These are phyloP conservation scores for Nannospalax galili DNA, from an alignment of 2,113 vertebrate genomes.

Conservation along the genomic window DNA sequence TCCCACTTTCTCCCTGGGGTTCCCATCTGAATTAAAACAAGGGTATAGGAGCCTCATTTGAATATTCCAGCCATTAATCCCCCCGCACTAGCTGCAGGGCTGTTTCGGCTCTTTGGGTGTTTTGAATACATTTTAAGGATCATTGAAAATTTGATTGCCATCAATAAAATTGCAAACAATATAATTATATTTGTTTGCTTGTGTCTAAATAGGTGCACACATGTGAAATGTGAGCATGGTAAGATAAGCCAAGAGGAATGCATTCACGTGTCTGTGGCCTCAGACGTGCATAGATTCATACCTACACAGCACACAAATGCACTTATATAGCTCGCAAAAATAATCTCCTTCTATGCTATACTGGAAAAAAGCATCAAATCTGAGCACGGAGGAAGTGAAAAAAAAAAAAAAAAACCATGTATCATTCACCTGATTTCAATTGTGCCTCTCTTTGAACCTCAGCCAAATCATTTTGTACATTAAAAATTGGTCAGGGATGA, in stretches of 20 bases:
- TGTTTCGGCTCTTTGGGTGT: constrained; percentile 86
- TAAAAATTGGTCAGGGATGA: constrained; percentile 99
- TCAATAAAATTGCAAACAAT: constrained; percentile 87
- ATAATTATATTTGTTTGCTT: constrained; percentile 88
- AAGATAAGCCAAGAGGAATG: constrained; percentile 48
- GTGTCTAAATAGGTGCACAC: constrained; percentile 76
- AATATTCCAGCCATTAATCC: constrained; percentile 85
- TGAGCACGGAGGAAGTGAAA: constrained; percentile 89
- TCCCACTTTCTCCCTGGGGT: constrained; percentile 2
- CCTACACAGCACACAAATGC: constrained; percentile 71
- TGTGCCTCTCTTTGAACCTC: constrained; percentile 97
- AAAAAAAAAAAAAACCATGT: constrained; percentile 90
- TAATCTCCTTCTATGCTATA: constrained; percentile 82
- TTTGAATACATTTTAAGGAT: constrained; percentile 90
- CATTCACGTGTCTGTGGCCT: constrained; percentile 41
- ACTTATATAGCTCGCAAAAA: constrained; percentile 84
- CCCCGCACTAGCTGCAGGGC: constrained; percentile 78
- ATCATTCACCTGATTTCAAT: constrained; percentile 99
- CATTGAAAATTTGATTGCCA: constrained; percentile 89
- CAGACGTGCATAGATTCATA: constrained; percentile 20
- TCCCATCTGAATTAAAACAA: constrained; percentile 82
- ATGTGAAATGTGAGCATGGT: constrained; percentile 12
- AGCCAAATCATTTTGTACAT: constrained; percentile 99
- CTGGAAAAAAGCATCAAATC: constrained; percentile 85
- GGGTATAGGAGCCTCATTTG: constrained; percentile 78